Evolutionary conservation across 2,113 vertebrate genomes (phyloP), one percentile per base, ranked within the genome.

Genomic region (Podiceps cristatus): DNA sequence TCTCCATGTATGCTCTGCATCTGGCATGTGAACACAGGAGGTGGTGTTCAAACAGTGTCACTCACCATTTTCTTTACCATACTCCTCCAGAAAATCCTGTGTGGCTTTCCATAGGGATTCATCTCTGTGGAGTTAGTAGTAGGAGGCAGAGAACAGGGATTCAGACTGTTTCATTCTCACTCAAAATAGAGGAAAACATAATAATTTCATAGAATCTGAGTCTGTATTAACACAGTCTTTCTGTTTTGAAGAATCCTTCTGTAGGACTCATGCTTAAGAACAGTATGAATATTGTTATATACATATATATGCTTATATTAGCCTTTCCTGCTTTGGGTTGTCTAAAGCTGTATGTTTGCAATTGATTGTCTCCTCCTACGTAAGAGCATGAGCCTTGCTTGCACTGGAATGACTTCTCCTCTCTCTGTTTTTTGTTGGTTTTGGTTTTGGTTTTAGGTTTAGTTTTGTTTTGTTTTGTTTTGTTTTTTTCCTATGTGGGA

Each of bases 81-180:
- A n/a, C 27, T 84, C 59, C 90, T 90, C 67, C 88, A 84, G 82
- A 83, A 91, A 83, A 90, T 55, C 78, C 78, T 52, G 2, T 63
- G 60, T 95, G 58, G 29, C 60, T 88, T 96, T 97, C 88, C 76
- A 49, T 7, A 64, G 69, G 94, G 76, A 96, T 79, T 78, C 19
- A 35, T 67, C 40, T 89, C 60, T 0, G 0, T 9, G 50, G 44
- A 89, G 33, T 52, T 74, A 42, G 11, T 28, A 64, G 69, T 5
- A 68, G 68, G 64, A 96, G 69, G 79, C 33, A 75, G 72, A 12
- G 47, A 78, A 53, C 53, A 68, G 29, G 64, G 60, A 87, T 78
- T 71, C 58, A 89, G 49, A 27, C 80, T 82, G 47, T 52, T 11
- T 64, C 91, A 49, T 45, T n/a, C 56, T 88, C n/a, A 52, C 56